Base-by-base conservation (phyloP, 2,113 vertebrate genomes). In the Manacus vitellinus region DNA sequence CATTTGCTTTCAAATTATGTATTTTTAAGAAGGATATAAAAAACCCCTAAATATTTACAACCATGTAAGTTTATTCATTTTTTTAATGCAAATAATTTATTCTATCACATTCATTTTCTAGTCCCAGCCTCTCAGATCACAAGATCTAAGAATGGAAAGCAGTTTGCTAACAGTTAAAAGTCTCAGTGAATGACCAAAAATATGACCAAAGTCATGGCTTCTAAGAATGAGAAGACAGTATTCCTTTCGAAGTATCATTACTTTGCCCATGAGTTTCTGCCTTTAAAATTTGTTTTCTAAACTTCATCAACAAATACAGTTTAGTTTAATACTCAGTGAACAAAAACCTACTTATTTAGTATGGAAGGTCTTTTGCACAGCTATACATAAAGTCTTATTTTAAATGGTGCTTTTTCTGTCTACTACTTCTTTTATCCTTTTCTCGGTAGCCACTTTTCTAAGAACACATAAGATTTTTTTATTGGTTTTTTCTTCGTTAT, bases 31-130 rank as follows among this genome's bases (percentile, higher is more conserved):
- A n/a, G 19, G 3, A 49, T 14, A 11, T 19, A 61, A 8, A 75
- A 78, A 74, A 70, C 4, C 0, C 4, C 4, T 5, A 70, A 55
- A 43, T 61, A 61, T 52, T 78, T 58, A 61, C 19, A 81, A 59
- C 4, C 10, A 43, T 14, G 0, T 19, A 33, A 47, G 5, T 37
- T 55, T 25, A n/a, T 12, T 58, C 0, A 4, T 81, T 47, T 74
- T 12, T 59, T 20, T 12, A 72, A 39, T 30, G 14, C 10, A 91
- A 73, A 84, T 16, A 84, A 5, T 11, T 63, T 75, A 39, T 41
- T 31, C 12, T 8, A 65, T n/a, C 21, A 49, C 9, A n/a, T 28
- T 55, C 2, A 43, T 67, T 76, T 86, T 63, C 67, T 66, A 12
- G 9, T 85, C 37, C 7, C 21, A 52, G 1, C 0, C 19, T 25